These are phyloP conservation scores for Oxygymnocypris stewartii DNA, from an alignment of 2,113 vertebrate species.

Conservation along the genomic window DNA sequence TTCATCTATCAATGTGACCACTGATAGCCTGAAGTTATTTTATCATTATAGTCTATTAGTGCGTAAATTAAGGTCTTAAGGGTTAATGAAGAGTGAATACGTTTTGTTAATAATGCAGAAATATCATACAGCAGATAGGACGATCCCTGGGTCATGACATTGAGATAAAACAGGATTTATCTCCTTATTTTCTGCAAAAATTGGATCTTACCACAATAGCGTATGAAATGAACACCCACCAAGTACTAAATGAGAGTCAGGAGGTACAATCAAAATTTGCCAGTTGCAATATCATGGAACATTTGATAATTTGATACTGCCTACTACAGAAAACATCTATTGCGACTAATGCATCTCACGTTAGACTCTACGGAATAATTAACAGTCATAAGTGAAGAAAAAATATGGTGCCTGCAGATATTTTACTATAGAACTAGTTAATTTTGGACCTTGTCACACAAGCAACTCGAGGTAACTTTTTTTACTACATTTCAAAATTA, in stretches of 20 bases:
- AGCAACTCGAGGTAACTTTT: not conserved
- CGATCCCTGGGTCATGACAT: slow-evolving; percentile 57
- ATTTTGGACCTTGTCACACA: not conserved
- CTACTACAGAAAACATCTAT: not conserved
- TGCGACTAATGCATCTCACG: not conserved
- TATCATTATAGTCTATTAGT: slow-evolving; percentile 74
- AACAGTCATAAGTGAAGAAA: not conserved
- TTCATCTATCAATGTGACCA: slow-evolving; percentile 73
- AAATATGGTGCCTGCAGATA: not conserved
- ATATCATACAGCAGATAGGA: slow-evolving; percentile 70
- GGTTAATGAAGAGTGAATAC: slow-evolving; percentile 77
- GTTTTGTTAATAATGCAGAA: slow-evolving; percentile 76
- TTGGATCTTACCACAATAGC: not conserved
- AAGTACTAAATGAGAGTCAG: not conserved
- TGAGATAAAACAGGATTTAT: slow-evolving; percentile 16
- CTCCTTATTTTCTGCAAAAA: not conserved
- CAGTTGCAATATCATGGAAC: not conserved
- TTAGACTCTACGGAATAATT: not conserved
- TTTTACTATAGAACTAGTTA: too few species aligned
- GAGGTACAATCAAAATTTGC: not conserved
- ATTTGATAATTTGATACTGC: too few species aligned
- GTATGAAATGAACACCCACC: not conserved
- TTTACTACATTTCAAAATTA: not conserved
- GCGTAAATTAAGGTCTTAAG: slow-evolving; percentile 74
- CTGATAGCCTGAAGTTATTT: slow-evolving; percentile 74